phyloP scores from a whole-genome alignment of 2,888 invertebrate species.

The Cephus nigrinus region DNA sequence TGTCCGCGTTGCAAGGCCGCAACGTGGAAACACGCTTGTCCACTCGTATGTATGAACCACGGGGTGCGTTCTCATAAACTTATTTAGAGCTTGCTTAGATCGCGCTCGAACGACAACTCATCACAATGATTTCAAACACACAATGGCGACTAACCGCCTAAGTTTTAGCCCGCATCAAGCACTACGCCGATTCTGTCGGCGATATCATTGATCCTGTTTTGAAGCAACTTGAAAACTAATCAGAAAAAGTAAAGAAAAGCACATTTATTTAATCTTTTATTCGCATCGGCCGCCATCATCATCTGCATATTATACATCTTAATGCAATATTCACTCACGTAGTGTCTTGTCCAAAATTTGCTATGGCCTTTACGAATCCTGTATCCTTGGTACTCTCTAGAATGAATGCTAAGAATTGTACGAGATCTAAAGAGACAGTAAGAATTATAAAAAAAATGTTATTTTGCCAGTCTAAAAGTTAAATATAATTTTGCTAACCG shows the following conservation, averaged over 20 bases:
- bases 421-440: not conserved
- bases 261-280: not conserved
- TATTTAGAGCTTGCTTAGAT: slow-evolving; percentile 5
- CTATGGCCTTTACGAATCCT: not conserved
- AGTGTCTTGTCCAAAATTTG: not conserved
- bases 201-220: not conserved
- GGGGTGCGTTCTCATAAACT: not conserved
- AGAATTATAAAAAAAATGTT: not conserved
- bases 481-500: not conserved
- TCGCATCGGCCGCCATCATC: not conserved
- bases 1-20: slow-evolving; percentile 1
- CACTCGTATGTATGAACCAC: not conserved
- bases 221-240: not conserved
- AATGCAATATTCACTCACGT: not conserved
- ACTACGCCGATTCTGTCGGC: not conserved
- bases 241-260: not conserved
- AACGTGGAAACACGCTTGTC: not conserved
- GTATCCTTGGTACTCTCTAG: not conserved
- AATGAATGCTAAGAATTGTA: not conserved
- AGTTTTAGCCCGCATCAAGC: not conserved
- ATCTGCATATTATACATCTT: not conserved
- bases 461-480: not conserved
- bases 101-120: not conserved
- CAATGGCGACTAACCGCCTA: not conserved
- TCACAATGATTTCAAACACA: not conserved